These are phyloP conservation scores for Chironomus striatipennis DNA, from an alignment of 1,140 invertebrate genomes.

Conservation along the genomic window DNA sequence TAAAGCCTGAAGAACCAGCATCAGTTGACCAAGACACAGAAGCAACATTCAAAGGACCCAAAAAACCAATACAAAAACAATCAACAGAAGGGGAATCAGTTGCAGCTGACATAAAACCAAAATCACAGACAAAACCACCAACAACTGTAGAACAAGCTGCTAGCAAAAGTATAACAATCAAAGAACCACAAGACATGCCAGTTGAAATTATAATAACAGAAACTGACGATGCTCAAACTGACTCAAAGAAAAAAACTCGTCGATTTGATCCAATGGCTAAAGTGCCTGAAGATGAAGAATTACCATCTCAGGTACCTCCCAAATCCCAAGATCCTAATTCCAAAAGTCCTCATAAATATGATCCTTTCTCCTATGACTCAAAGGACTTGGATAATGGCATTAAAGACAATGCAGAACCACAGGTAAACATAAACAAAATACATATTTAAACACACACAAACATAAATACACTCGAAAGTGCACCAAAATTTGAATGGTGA, in stretches of 20 bases:
- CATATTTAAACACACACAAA: slow-evolving; percentile 23
- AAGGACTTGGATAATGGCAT: neutral
- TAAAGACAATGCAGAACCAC: neutral
- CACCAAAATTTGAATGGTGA: neutral
- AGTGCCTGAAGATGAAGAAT: slow-evolving; percentile 31
- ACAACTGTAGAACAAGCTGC: neutral
- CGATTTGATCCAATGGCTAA: slow-evolving; percentile 34
- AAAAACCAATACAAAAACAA: neutral
- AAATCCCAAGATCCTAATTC: neutral
- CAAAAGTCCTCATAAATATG: neutral
- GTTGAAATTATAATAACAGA: neutral
- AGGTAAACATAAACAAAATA: slow-evolving; percentile 22
- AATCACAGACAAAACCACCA: neutral
- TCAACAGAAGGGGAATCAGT: neutral
- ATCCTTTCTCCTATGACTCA: neutral
- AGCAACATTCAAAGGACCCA: neutral
- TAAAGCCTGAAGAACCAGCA: neutral
- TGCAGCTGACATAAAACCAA: neutral
- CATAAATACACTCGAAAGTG: neutral
- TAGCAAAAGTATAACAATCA: neutral
- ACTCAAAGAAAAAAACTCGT: neutral
- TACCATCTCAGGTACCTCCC: neutral
- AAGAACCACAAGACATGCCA: neutral
- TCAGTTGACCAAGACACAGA: neutral
- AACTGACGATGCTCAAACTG: neutral